phyloP scores from a whole-genome alignment of 1,140 invertebrate genomes.

The Magallana gigas region DNA sequence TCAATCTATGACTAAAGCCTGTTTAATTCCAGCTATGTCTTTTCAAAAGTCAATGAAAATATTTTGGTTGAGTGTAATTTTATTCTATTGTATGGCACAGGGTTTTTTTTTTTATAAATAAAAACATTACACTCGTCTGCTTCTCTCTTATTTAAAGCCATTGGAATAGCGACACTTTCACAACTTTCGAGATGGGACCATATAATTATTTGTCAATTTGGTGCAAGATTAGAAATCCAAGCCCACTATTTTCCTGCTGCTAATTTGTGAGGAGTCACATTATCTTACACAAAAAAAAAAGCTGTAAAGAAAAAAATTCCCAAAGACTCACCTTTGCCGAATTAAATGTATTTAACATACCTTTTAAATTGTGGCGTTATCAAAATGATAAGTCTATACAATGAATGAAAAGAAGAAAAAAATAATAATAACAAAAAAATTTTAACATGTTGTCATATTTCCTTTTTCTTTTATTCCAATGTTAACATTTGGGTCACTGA shows the following conservation, averaged over 20 bases:
- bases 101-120: too few species aligned
- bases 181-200: neutral
- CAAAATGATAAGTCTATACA: constrained; percentile 7
- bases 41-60: neutral
- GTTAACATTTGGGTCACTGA: constrained; percentile 27
- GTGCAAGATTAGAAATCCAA: constrained; percentile 13
- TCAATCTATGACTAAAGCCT: constrained; percentile 16
- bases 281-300: neutral
- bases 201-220: constrained; percentile 29
- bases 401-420: neutral
- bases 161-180: neutral
- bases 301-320: neutral
- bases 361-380: constrained; percentile 15
- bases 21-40: neutral
- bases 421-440: neutral
- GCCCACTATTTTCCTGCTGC: neutral
- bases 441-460: neutral
- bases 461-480: neutral
- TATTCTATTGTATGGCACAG: too few species aligned
- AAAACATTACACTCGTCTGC: too few species aligned
- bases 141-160: too few species aligned
- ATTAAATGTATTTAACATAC: constrained; percentile 35
- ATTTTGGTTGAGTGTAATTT: too few species aligned
- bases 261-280: constrained; percentile 10
- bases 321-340: neutral